Evolutionary conservation across 2,797 vertebrate genomes (phyloP).

Genomic region (Chloroceryle amazona): DNA sequence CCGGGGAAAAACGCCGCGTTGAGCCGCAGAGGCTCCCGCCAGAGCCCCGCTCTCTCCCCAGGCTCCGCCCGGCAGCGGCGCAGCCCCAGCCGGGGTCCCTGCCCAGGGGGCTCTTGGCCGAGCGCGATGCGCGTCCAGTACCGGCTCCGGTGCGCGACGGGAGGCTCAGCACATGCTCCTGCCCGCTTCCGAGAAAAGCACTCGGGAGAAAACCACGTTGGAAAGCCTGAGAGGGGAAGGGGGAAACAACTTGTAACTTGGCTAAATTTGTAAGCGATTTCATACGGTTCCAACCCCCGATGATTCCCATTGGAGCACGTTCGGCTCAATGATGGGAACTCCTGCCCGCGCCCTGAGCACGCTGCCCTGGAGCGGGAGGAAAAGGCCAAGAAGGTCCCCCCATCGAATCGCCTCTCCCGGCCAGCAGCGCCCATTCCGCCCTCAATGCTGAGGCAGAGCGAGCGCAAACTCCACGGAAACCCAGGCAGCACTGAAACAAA

Average conservation of each 20-base stretch:
- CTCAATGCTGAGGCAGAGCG: fast-evolving
- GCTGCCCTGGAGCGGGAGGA: background rate
- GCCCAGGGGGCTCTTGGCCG: background rate
- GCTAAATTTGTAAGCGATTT: background rate
- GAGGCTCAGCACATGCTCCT: background rate
- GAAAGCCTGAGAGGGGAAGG: background rate
- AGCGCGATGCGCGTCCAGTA: background rate
- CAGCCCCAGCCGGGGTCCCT: background rate
- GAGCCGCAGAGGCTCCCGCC: background rate
- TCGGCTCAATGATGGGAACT: background rate
- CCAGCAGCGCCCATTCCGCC: background rate
- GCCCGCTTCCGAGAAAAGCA: background rate
- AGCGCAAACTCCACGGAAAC: background rate
- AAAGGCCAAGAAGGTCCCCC: background rate
- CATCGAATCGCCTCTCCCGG: fast-evolving
- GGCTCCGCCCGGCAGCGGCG: background rate
- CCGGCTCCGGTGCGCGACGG: background rate
- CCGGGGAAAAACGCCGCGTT: background rate
- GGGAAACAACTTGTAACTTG: background rate
- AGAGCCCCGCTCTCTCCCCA: background rate
- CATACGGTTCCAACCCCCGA: fast-evolving
- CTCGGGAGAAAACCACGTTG: background rate
- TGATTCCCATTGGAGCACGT: fast-evolving
- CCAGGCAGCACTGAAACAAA: background rate
- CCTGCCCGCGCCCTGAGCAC: background rate